phyloP scores from a whole-genome alignment of 2,797 vertebrate species.

The Gallirallus australis region DNA sequence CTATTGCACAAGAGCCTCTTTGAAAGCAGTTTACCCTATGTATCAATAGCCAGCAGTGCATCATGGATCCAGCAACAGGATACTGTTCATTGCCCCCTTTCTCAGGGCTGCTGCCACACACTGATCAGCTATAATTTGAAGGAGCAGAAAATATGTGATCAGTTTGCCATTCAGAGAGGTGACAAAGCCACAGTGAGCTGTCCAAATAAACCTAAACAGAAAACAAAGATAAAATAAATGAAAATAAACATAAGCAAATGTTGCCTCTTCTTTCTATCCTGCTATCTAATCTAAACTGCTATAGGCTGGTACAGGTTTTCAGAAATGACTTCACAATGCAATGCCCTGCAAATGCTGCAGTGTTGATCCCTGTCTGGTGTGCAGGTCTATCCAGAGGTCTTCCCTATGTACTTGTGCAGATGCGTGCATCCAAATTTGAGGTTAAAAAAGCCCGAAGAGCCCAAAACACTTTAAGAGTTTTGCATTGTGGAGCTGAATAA shows the following conservation, averaged over 20 bases:
- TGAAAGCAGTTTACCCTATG: fast-evolving
- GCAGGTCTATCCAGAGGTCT: neutral
- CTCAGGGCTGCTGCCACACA: neutral
- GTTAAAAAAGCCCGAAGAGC: too few species aligned
- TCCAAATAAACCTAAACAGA: neutral
- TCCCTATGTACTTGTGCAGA: neutral
- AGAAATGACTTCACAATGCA: neutral
- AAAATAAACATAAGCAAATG: too few species aligned
- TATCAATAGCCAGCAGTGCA: neutral
- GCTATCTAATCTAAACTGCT: neutral
- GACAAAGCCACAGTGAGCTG: neutral
- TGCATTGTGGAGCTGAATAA: neutral
- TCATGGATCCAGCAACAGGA: neutral
- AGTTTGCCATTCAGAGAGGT: neutral
- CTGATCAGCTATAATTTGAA: neutral
- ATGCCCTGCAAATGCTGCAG: neutral
- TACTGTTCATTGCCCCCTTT: neutral
- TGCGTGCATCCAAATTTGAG: neutral
- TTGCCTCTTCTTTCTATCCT: neutral
- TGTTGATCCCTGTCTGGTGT: neutral
- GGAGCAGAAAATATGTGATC: neutral
- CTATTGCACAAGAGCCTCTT: too few species aligned
- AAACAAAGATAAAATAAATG: too few species aligned
- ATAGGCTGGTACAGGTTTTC: neutral
- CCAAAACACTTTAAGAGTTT: neutral